These are phyloP conservation scores for Chitala chitala DNA, from an alignment of 2,113 vertebrate genomes.

Conservation along the genomic window DNA sequence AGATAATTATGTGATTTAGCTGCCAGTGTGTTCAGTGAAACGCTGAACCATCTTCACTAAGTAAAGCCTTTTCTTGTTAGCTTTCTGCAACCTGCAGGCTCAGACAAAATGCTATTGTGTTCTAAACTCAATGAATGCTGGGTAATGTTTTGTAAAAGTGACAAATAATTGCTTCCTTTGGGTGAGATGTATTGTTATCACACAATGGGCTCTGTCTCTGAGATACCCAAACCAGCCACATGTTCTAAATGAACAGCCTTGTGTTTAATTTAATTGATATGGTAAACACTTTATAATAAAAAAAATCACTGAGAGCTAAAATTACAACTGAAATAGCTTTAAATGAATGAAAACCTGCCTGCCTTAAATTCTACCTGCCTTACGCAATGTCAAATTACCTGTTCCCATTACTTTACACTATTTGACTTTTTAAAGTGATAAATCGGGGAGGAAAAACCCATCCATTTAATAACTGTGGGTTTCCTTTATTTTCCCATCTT, in stretches of 20 bases:
- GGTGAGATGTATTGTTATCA: slow-evolving; percentile 6
- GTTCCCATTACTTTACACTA: not conserved
- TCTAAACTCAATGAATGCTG: slow-evolving; percentile 10
- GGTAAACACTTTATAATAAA: not conserved
- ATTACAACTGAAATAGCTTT: not conserved
- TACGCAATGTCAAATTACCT: not conserved
- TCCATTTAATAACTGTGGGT: slow-evolving; percentile 22
- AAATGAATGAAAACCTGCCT: not conserved
- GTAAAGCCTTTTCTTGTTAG: slow-evolving; percentile 21
- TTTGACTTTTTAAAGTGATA: not conserved
- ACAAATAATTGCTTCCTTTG: slow-evolving; percentile 23
- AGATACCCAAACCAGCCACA: slow-evolving; percentile 3
- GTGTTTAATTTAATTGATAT: slow-evolving; percentile 6
- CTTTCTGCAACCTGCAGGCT: slow-evolving; percentile 11
- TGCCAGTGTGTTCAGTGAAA: slow-evolving; percentile 18
- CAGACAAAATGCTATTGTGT: slow-evolving; percentile 22
- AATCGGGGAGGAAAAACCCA: slow-evolving; percentile 10
- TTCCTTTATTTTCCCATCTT: slow-evolving; percentile 18
- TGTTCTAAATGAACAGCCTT: slow-evolving; percentile 11
- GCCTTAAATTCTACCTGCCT: not conserved
- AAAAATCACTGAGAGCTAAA: slow-evolving; percentile 3
- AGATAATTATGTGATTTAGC: slow-evolving; percentile 30
- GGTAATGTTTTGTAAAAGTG: slow-evolving; percentile 9
- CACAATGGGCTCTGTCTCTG: not conserved
- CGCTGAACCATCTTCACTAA: slow-evolving; percentile 10